These are phyloP conservation scores for Sparidentex hasta DNA, from an alignment of 2,797 vertebrate genomes.

Conservation along the genomic window DNA sequence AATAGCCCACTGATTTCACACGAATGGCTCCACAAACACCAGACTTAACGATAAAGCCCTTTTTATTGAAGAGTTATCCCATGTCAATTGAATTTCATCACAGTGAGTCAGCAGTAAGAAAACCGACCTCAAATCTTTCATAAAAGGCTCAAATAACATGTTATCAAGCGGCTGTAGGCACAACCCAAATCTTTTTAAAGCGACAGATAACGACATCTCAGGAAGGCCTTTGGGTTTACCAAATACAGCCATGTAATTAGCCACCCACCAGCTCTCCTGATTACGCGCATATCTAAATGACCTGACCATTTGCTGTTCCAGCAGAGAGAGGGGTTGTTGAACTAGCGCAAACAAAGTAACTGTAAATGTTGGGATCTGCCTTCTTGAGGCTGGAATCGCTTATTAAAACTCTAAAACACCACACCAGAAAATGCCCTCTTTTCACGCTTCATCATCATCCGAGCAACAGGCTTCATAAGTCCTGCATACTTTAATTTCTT, in stretches of 20 bases:
- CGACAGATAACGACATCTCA: background rate
- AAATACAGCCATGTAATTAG: background rate
- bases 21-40: no score
- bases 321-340: background rate
- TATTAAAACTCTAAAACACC: background rate
- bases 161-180: background rate
- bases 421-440: background rate
- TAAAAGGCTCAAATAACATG: background rate
- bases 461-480: conserved; percentile 21
- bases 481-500: conserved; percentile 20
- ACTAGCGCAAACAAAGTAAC: conserved; percentile 8
- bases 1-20: background rate
- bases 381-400: background rate
- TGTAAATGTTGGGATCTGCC: background rate
- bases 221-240: background rate
- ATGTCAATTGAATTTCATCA: background rate
- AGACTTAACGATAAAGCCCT: background rate
- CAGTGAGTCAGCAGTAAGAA: background rate
- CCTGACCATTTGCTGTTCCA: background rate
- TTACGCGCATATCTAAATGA: background rate
- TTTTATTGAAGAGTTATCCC: background rate
- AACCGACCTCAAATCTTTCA: background rate
- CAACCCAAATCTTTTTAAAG: background rate
- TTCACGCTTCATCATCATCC: conserved; percentile 21
- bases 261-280: accelerated